A percentile compares a stretch with the other conserved stretches of the same genome.
Evolutionary conservation across 53 echinoderm and acorn worm genomes (phyloP).

Genomic region (Paracentrotus lividus): DNA sequence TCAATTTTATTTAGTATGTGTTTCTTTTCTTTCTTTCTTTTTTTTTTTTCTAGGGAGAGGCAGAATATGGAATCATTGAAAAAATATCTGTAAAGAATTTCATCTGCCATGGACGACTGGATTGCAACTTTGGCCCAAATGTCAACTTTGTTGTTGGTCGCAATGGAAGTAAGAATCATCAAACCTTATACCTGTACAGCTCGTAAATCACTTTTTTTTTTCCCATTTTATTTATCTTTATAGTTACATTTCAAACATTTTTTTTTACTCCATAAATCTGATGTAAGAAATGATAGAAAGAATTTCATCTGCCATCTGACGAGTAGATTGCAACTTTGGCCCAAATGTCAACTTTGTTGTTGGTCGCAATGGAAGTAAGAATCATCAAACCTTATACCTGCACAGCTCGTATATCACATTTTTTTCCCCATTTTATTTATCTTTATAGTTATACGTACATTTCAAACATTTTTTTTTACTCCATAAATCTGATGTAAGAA

Average conservation of each 20-base stretch:
- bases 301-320: slow-evolving; percentile 98
- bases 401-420: not conserved
- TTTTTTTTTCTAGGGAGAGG: slow-evolving; percentile 74
- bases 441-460: not conserved
- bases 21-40: too few species aligned
- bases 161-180: slow-evolving; percentile 92
- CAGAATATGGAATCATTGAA: slow-evolving; percentile 95
- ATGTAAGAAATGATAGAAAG: slow-evolving; percentile 72
- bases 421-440: not conserved
- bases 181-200: not conserved
- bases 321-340: slow-evolving; percentile 90
- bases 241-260: not conserved
- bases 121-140: slow-evolving; percentile 93
- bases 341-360: slow-evolving; percentile 99
- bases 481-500: not conserved
- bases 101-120: slow-evolving; percentile 94
- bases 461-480: not conserved
- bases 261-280: not conserved
- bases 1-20: too few species aligned
- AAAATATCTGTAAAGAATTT: slow-evolving; percentile 91
- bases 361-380: slow-evolving; percentile 98
- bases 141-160: slow-evolving; percentile 98
- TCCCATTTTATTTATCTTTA: not conserved
- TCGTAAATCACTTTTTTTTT: not conserved
- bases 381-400: not conserved